Conservation (phyloP, 2,113 vertebrate species). For the Myotis lucifugus region DNA sequence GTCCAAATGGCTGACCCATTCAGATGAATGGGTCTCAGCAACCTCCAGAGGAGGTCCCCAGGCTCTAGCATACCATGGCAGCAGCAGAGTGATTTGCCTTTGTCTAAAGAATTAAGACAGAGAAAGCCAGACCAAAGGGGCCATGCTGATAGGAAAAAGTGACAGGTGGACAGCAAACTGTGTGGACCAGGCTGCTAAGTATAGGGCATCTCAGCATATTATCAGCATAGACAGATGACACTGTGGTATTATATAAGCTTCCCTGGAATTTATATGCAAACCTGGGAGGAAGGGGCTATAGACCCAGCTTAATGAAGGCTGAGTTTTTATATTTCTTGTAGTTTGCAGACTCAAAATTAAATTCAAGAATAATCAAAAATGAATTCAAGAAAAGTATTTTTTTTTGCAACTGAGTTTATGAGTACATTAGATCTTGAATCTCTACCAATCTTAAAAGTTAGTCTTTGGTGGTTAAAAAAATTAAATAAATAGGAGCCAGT, state of each 20-base stretch:
- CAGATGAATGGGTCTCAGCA: background rate
- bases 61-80: background rate
- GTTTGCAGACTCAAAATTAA: background rate
- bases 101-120: background rate
- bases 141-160: background rate
- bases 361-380: slow-evolving; percentile 25
- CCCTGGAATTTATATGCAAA: slow-evolving; percentile 9
- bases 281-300: background rate
- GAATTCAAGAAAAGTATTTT: slow-evolving; percentile 23
- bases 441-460: background rate
- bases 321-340: slow-evolving; percentile 32
- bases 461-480: background rate
- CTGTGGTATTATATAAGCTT: background rate
- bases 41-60: background rate
- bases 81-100: background rate
- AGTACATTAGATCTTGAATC: background rate
- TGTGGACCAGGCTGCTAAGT: background rate
- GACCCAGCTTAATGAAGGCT: background rate
- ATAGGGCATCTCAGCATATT: background rate
- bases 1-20: background rate
- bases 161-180: background rate
- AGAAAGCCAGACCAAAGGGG: background rate
- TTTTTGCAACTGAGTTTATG: slow-evolving; percentile 22
- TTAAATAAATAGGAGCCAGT: background rate
- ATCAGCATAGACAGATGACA: background rate